Conservation (phyloP, 2,797 vertebrate species). For the Odontamblyopus rebecca region DNA sequence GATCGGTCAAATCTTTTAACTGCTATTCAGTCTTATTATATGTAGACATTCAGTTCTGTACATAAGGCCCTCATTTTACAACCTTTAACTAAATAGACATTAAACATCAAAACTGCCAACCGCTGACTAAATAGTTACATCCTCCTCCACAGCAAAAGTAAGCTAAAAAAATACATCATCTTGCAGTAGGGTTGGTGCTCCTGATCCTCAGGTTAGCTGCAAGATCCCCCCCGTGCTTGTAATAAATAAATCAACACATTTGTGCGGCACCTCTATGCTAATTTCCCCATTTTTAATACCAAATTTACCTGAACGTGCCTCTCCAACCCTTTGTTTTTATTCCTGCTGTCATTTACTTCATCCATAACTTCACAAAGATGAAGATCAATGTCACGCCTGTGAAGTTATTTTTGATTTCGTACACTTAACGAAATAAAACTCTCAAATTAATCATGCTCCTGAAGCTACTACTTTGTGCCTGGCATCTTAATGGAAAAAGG, state of each 20-base stretch:
- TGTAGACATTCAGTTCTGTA: too few species aligned
- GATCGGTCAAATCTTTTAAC: neutral
- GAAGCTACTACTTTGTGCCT: constrained; percentile 16
- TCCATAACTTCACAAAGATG: neutral
- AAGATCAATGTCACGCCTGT: neutral
- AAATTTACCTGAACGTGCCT: neutral
- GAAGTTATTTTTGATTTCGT: neutral
- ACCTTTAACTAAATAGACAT: too few species aligned
- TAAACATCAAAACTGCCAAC: too few species aligned
- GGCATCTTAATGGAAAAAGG: constrained; percentile 31
- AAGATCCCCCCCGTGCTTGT: neutral
- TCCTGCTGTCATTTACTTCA: neutral
- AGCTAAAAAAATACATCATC: neutral
- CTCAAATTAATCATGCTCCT: neutral
- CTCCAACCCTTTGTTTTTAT: neutral
- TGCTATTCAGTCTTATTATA: neutral
- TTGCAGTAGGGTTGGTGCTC: neutral
- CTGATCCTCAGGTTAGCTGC: neutral
- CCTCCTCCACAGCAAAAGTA: too few species aligned
- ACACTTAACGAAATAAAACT: too few species aligned
- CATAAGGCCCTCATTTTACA: neutral
- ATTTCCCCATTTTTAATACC: neutral
- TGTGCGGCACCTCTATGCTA: too few species aligned
- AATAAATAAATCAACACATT: too few species aligned
- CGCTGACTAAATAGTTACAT: too few species aligned